These are phyloP conservation scores for Adelosebastes latens DNA, from an alignment of 2,797 vertebrate species.

Conservation along the genomic window DNA sequence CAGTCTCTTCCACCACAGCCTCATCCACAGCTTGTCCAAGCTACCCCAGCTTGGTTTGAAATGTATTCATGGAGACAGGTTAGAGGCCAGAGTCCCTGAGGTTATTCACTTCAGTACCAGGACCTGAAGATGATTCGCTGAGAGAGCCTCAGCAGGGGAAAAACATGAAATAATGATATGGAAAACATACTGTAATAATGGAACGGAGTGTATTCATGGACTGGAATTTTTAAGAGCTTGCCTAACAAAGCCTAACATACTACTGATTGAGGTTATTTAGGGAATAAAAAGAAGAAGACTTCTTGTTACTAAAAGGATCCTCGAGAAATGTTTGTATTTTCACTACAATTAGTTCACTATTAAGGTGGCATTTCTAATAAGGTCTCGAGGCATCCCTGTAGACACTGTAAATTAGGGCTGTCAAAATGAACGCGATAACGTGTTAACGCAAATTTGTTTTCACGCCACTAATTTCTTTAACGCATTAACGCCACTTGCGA, in stretches of 20 bases:
- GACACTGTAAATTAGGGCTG: not conserved
- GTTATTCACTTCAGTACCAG: slow-evolving; percentile 31
- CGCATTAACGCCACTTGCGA: too few relatives aligned
- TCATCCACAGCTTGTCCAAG: slow-evolving; percentile 14
- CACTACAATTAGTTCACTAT: not conserved
- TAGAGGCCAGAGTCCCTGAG: slow-evolving; percentile 37
- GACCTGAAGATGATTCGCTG: slow-evolving; percentile 31
- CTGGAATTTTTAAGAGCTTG: not conserved
- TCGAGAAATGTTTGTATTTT: not conserved
- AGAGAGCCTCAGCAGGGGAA: not conserved
- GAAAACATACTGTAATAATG: slow-evolving; percentile 19
- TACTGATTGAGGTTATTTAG: not conserved
- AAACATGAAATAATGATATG: slow-evolving; percentile 48
- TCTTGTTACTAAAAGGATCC: not conserved
- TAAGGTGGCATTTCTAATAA: not conserved
- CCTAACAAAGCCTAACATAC: not conserved
- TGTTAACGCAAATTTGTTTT: too few relatives aligned
- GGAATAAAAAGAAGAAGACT: not conserved
- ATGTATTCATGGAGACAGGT: slow-evolving; percentile 59
- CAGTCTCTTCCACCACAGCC: slow-evolving; percentile 2
- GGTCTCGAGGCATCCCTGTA: not conserved
- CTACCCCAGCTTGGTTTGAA: slow-evolving; percentile 40
- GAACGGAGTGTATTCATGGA: slow-evolving; percentile 4
- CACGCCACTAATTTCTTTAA: too few relatives aligned
- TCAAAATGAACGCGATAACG: too few relatives aligned